Base-by-base conservation (phyloP, 1,140 invertebrate species). In the Pseudoatta argentina region DNA sequence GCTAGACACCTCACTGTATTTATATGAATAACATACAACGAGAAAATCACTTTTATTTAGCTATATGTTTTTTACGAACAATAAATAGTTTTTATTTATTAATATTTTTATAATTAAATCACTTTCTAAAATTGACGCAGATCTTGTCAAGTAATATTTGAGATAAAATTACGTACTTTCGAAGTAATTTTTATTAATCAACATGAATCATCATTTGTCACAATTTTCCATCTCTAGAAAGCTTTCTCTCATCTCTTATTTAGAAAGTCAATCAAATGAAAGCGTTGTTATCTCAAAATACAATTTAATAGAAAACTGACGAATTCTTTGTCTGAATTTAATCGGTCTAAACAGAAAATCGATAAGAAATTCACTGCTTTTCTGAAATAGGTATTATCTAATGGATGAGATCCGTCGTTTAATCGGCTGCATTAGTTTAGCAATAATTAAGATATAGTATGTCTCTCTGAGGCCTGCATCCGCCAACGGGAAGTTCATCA, bases 401-500 rank as follows among this genome's bases (percentile, higher is more conserved):
- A 67, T 14, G 14, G 48, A 16, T 53, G 27, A 66, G 48, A 66
- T 66, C 24, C 39, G 27, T 21, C 39, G 27, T 21, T 44, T 69
- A 44, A 55, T 24, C 30, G n/a, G n/a, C 0, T 30, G 14, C 24
- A n/a, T 6, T 14, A 51, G 34, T 71, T 81, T 21, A 14, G 21
- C 48, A 39, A 39, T 39, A 39, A 39, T 39, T 39, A 39, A 39
- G 34, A 39, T 39, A 39, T 39, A 39, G 27, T 21, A 10, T 55
- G 59, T 30, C 10, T 2, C 5, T 81, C 51, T 8, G 63, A 39
- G n/a, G 64, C 14, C n/a, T 57, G 16, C 51, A 81, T 81, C 78
- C 66, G 66, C 21, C 16, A 44, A 14, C 34, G 53, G 78, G 64
- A 81, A 81, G 51, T 81, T 81, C 64, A 81, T 81, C 66, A 81